Conservation (phyloP, 2,797 vertebrate species). For the Takifugu ocellatus region DNA sequence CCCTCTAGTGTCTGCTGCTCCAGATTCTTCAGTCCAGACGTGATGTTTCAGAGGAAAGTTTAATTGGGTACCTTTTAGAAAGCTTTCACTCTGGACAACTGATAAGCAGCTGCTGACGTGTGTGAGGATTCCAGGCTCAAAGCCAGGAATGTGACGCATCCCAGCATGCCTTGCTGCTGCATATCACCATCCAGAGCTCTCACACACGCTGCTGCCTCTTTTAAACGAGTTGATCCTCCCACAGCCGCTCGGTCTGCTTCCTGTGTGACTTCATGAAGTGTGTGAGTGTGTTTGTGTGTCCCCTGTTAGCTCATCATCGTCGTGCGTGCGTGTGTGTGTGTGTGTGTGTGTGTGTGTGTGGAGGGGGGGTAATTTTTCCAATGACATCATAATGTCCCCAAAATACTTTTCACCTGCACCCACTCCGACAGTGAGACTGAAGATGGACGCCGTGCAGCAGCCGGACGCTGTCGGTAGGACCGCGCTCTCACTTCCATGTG, state of each 20-base stretch:
- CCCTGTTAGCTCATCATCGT: neutral
- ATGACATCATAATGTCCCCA: slow-evolving; percentile 33
- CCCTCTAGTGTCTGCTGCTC: no score
- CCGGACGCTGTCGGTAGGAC: slow-evolving; percentile 37
- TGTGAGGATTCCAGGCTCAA: slow-evolving; percentile 4
- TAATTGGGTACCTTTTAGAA: no score
- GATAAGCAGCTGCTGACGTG: neutral
- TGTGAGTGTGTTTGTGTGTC: slow-evolving; percentile 1
- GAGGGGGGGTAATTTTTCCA: neutral
- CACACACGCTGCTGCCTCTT: slow-evolving; percentile 8
- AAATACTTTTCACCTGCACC: slow-evolving; percentile 32
- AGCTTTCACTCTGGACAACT: no score
- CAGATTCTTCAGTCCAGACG: no score
- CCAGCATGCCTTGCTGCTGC: slow-evolving; percentile 36
- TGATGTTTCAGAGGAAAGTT: no score
- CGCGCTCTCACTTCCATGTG: neutral
- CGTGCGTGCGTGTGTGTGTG: neutral
- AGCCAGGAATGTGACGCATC: slow-evolving; percentile 41
- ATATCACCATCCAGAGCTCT: slow-evolving; percentile 7
- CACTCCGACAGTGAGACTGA: slow-evolving; percentile 3
- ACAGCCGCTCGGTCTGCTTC: slow-evolving; percentile 11
- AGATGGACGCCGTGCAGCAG: slow-evolving; percentile 20
- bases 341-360: slow-evolving; percentile 4
- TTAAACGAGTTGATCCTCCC: slow-evolving; percentile 24
- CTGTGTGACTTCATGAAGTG: slow-evolving; percentile 5